Evolutionary conservation across 2,888 invertebrate species (phyloP).

Genomic region (Sarcophaga subvicina): DNA sequence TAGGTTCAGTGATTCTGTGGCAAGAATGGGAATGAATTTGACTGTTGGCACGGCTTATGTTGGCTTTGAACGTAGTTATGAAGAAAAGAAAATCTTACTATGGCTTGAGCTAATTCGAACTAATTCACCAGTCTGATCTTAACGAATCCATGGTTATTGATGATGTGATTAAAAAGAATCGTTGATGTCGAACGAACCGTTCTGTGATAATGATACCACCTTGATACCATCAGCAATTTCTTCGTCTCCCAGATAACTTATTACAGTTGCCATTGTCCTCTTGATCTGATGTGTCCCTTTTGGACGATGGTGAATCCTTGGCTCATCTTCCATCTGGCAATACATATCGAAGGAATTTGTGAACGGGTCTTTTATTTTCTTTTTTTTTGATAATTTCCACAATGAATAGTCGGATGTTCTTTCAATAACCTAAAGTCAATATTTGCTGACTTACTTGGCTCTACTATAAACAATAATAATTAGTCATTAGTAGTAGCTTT

Average conservation of each 20-base stretch:
- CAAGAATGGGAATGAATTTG: too few species aligned
- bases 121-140: conserved; percentile 77
- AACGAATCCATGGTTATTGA: conserved; percentile 78
- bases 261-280: conserved; percentile 81
- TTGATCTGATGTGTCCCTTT: conserved; percentile 87
- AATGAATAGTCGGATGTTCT: too few species aligned
- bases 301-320: conserved; percentile 89
- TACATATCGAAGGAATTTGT: too few species aligned
- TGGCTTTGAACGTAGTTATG: neutral
- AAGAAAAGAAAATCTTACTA: too few species aligned
- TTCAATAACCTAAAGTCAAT: too few species aligned
- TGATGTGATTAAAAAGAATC: conserved; percentile 79
- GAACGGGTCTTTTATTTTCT: too few species aligned
- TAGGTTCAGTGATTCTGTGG: too few species aligned
- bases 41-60: too few species aligned
- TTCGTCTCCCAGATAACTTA: conserved; percentile 80
- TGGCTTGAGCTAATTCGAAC: conserved; percentile 75
- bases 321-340: too few species aligned
- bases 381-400: too few species aligned
- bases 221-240: conserved; percentile 81
- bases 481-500: neutral
- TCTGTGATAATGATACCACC: conserved; percentile 78
- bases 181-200: conserved; percentile 77
- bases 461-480: neutral
- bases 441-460: too few species aligned